These are phyloP conservation scores for Vireo altiloquus DNA, from an alignment of 2,113 vertebrate species.

Conservation along the genomic window DNA sequence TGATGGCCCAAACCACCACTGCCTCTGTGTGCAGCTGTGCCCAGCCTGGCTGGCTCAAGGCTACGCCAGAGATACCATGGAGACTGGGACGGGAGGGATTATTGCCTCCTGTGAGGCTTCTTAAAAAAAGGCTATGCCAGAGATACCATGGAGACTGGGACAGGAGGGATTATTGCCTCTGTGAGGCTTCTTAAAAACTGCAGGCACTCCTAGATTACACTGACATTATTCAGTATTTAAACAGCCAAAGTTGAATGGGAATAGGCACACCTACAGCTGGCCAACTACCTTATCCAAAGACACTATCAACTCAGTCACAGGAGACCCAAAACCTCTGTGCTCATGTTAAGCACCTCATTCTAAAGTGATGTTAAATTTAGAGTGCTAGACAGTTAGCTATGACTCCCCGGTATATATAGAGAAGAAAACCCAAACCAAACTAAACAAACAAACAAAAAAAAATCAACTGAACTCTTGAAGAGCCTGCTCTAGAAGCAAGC, in stretches of 20 bases:
- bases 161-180: background rate
- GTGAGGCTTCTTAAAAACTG: background rate
- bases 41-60: background rate
- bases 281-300: background rate
- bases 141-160: accelerated
- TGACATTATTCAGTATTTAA: background rate
- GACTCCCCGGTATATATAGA: background rate
- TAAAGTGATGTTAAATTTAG: background rate
- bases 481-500: background rate
- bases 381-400: background rate
- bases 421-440: background rate
- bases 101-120: background rate
- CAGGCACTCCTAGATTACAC: background rate
- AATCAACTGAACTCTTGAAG: background rate
- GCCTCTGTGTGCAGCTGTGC: too few relatives aligned
- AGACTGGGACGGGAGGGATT: background rate
- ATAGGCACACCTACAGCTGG: background rate
- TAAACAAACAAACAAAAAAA: background rate
- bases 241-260: background rate
- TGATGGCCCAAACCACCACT: background rate
- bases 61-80: accelerated
- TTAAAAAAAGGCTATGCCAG: accelerated
- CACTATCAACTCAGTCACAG: background rate
- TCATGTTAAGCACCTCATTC: background rate
- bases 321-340: background rate